Evolutionary conservation across 2,888 invertebrate genomes (phyloP), one percentile per base, ranked within the genome.

Genomic region (Drosophila yooni): DNA sequence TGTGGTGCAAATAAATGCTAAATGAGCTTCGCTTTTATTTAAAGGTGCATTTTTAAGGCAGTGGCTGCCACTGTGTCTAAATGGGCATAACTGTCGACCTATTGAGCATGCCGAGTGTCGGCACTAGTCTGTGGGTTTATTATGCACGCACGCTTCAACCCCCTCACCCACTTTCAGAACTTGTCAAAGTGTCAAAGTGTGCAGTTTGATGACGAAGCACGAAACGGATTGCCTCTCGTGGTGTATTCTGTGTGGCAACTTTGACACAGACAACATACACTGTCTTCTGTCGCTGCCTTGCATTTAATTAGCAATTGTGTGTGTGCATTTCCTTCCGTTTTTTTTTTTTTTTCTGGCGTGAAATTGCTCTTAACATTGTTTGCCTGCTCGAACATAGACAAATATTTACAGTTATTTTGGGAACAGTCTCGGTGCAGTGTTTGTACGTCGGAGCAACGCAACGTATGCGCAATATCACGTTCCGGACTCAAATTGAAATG

Each of bases 321-420:
- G 46, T 38, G 68, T 38, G 21, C 21, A 4, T 4, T 64, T 58
- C 43, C 59, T 61, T 60, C 15, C 7, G 0, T 40, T 54, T 60
- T 65, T 70, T 64, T 0, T 54, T 56, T 38, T 51, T 31, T 58
- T 59, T 50, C 8, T 34, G 40, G 15, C 11, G 36, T 21, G 31
- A 27, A 50, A 58, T 56, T 51, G 68, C 74, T 76, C 78, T 89
- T 76, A 84, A 78, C 84, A 87, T 76, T 83, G 89, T 89, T 90
- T 76, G 83, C 59, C 51, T 59, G 57, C 40, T 59, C 60, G 70
- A 68, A 79, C 70, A 70, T 74, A 67, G 73, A 65, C 74, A 88
- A 89, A 90, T 86, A 88, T 89, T 84, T 83, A 69, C 88, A 75
- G 64, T 85, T 88, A 72, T 83, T 86, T 75, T 51, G 84, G 67